A percentile compares a stretch with the other conserved stretches of the same genome.
Evolutionary conservation across 2,888 invertebrate species (phyloP).

Genomic region (Parasteatoda lunata): DNA sequence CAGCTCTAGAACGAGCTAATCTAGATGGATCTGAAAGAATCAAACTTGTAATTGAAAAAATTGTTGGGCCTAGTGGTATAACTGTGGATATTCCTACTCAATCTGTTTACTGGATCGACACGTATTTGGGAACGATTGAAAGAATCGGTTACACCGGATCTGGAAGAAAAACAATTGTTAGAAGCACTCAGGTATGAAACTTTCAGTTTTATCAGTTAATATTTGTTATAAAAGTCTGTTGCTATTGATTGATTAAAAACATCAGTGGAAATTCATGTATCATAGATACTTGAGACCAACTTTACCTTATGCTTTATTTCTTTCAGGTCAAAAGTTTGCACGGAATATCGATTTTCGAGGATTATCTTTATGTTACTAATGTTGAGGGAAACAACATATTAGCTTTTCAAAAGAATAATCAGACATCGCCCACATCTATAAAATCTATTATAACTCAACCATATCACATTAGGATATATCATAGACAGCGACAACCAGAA

Average conservation of each 20-base stretch:
- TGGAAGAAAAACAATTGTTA: conserved; percentile 79
- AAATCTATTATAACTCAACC: conserved; percentile 78
- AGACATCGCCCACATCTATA: conserved; percentile 75
- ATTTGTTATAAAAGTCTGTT: too few relatives aligned
- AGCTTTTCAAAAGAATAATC: conserved; percentile 79
- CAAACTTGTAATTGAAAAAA: conserved; percentile 80
- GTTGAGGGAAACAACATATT: conserved; percentile 82
- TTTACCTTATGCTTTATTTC: too few relatives aligned
- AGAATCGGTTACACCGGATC: conserved; percentile 85
- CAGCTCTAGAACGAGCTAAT: conserved; percentile 80
- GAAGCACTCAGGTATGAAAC: conserved; percentile 73
- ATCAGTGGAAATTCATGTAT: too few relatives aligned
- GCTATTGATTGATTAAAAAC: too few relatives aligned
- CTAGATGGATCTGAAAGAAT: conserved; percentile 81
- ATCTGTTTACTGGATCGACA: conserved; percentile 87
- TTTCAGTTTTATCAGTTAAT: neutral
- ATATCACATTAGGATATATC: conserved; percentile 82
- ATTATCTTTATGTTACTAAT: conserved; percentile 83
- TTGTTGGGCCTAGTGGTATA: conserved; percentile 85
- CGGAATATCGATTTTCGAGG: conserved; percentile 84
- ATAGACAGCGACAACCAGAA: conserved; percentile 85
- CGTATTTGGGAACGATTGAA: conserved; percentile 86
- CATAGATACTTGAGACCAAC: too few relatives aligned
- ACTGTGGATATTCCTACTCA: conserved; percentile 83
- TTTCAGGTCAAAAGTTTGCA: conserved; percentile 77